phyloP scores from a whole-genome alignment of 2,113 vertebrate species.

The Phaethon lepturus region DNA sequence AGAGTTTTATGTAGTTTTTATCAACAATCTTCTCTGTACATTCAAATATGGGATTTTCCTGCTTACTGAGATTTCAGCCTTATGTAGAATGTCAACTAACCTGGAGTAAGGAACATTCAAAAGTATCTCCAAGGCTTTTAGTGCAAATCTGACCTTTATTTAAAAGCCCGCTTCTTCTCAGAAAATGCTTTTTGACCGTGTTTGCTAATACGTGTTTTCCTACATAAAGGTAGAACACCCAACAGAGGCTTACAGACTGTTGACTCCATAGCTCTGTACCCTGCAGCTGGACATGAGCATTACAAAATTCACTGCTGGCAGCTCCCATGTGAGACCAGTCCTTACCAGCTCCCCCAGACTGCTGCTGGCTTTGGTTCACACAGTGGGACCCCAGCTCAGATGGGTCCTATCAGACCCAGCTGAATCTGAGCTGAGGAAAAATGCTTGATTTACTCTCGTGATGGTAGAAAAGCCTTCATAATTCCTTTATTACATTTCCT shows the following conservation, averaged over 20 bases:
- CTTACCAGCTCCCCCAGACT: background rate
- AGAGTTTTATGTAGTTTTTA: background rate
- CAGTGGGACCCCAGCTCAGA: background rate
- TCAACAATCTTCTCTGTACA: background rate
- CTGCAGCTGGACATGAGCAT: accelerated
- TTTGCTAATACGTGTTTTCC: background rate
- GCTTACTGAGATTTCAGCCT: background rate
- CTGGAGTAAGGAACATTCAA: background rate
- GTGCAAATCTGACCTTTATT: conserved; percentile 41
- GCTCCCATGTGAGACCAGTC: background rate
- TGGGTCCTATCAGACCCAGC: accelerated
- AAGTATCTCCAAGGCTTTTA: conserved; percentile 27
- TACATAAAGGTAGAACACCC: background rate
- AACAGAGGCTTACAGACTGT: background rate
- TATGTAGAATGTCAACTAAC: background rate
- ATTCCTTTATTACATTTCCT: background rate
- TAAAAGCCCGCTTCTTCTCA: background rate
- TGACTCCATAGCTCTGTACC: background rate
- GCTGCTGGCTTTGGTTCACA: background rate
- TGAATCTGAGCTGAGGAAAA: background rate
- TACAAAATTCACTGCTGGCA: background rate
- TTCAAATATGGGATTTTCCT: background rate
- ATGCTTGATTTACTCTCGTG: background rate
- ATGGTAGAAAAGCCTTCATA: background rate
- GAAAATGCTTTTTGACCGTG: background rate